phyloP scores from a whole-genome alignment of 2,888 invertebrate genomes.

The Diachrysia chrysitis region DNA sequence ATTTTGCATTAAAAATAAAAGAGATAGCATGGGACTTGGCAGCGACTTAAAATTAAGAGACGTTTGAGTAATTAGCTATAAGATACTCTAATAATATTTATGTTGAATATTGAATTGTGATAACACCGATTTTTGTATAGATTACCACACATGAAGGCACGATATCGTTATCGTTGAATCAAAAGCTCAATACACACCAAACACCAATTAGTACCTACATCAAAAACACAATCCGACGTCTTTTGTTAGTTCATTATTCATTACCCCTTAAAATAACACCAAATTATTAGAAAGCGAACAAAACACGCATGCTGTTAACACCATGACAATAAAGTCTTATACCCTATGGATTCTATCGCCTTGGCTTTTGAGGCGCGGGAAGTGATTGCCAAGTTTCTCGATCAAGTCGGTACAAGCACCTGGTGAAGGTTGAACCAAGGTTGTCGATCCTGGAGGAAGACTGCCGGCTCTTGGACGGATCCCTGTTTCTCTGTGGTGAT shows the following conservation, averaged over 20 bases:
- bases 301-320: conserved; percentile 47
- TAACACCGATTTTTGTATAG: not conserved
- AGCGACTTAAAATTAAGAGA: too few relatives aligned
- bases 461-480: conserved; percentile 80
- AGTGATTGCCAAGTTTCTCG: conserved; percentile 85
- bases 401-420: conserved; percentile 80
- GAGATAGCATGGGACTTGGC: too few relatives aligned
- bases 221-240: not conserved
- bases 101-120: not conserved
- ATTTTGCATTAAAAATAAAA: too few relatives aligned
- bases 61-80: too few relatives aligned
- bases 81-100: too few relatives aligned
- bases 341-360: conserved; percentile 91
- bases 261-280: conserved; percentile 19
- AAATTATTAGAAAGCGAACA: conserved; percentile 28
- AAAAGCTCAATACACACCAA: not conserved
- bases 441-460: conserved; percentile 71
- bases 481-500: conserved; percentile 66
- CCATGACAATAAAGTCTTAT: conserved; percentile 65
- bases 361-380: conserved; percentile 86
- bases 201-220: not conserved
- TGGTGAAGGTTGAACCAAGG: conserved; percentile 64
- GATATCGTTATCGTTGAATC: too few relatives aligned
- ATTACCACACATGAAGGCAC: not conserved
- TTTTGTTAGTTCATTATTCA: conserved; percentile 14